Percentiles rank a stretch among this genome's conserved stretches.
These are phyloP conservation scores for Oxystoma pomonae DNA, from an alignment of 2,888 invertebrate genomes.

Conservation along the genomic window DNA sequence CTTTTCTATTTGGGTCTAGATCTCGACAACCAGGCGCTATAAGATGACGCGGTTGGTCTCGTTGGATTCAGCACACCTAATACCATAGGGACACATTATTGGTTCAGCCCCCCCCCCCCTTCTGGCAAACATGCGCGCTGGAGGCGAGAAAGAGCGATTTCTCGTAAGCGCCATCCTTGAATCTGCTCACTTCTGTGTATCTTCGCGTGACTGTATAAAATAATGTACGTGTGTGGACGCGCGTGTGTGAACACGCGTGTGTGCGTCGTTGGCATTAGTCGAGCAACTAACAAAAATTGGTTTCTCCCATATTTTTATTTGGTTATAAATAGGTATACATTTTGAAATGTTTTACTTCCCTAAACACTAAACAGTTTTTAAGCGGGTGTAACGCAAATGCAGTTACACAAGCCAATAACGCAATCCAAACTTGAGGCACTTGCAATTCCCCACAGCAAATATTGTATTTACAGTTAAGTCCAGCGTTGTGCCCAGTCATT, in stretches of 20 bases:
- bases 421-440: not conserved
- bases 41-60: too few species aligned
- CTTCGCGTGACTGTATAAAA: not conserved
- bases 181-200: not conserved
- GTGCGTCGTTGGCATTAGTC: not conserved
- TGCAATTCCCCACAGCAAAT: not conserved
- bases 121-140: not conserved
- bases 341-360: too few species aligned
- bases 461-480: not conserved
- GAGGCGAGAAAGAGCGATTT: not conserved
- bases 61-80: too few species aligned
- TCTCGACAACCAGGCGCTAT: not conserved
- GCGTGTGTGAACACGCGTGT: not conserved
- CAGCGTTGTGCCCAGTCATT: not conserved
- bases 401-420: slow-evolving; percentile 1
- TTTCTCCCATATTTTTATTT: not conserved
- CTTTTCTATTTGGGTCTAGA: not conserved
- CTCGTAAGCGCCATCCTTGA: not conserved
- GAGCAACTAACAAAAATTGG: not conserved
- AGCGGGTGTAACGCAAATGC: not conserved
- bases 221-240: not conserved
- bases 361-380: not conserved
- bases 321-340: not conserved
- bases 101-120: not conserved
- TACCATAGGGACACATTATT: too few species aligned